Conservation (phyloP, 2,113 vertebrate species). For the Ictalurus furcatus region DNA sequence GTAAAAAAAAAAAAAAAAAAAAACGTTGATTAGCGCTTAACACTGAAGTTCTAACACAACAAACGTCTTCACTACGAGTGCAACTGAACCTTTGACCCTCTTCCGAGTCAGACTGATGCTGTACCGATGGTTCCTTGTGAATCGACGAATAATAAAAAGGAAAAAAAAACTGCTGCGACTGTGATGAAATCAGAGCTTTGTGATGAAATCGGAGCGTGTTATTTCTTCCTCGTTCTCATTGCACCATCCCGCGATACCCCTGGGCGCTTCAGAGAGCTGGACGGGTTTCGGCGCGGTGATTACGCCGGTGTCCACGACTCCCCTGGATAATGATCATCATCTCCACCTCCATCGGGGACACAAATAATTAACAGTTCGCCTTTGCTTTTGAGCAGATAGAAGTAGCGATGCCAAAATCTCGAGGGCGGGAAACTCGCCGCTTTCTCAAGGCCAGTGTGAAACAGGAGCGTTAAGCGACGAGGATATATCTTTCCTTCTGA, state of each 20-base stretch:
- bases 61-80: too few relatives aligned
- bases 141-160: background rate
- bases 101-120: background rate
- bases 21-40: too few relatives aligned
- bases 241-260: background rate
- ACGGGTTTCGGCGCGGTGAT: slow-evolving; percentile 51
- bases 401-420: slow-evolving; percentile 33
- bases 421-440: background rate
- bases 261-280: slow-evolving; percentile 43
- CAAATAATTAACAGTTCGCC: slow-evolving; percentile 56
- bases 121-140: background rate
- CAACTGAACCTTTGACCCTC: background rate
- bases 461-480: background rate
- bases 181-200: background rate
- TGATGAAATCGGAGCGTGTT: background rate
- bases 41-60: too few relatives aligned
- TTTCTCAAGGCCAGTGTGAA: slow-evolving; percentile 26
- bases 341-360: slow-evolving; percentile 37
- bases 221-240: background rate
- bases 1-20: too few relatives aligned
- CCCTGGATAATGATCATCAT: slow-evolving; percentile 57
- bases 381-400: slow-evolving; percentile 50
- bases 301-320: slow-evolving; percentile 49
- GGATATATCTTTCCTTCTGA: background rate
- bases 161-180: background rate